Conservation (phyloP, 2,888 invertebrate genomes). For the Crioceris asparagi region DNA sequence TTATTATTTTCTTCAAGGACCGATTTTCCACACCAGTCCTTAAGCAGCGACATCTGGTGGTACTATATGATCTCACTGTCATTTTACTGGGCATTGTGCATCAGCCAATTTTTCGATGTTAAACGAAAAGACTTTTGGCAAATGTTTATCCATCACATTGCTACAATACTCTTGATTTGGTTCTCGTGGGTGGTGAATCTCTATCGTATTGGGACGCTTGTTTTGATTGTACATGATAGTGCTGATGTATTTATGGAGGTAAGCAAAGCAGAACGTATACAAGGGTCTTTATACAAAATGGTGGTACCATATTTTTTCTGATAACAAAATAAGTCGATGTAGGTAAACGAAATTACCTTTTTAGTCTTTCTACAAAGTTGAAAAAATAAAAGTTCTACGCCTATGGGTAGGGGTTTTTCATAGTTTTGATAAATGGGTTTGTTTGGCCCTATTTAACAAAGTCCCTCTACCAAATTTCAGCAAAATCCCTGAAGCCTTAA, state of each 20-base stretch:
- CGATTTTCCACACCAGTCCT: constrained; percentile 53
- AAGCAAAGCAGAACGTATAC: too few species aligned
- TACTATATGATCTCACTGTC: constrained; percentile 93
- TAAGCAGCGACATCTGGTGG: constrained; percentile 83
- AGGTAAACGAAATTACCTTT: too few species aligned
- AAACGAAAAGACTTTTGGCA: constrained; percentile 94
- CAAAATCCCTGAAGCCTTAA: too few species aligned
- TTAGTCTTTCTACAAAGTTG: too few species aligned
- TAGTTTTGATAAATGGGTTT: too few species aligned
- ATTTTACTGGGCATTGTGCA: constrained; percentile 90
- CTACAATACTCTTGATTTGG: constrained; percentile 78
- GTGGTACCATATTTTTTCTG: too few species aligned
- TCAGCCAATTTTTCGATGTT: constrained; percentile 90
- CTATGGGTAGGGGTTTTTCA: too few species aligned
- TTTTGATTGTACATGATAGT: constrained; percentile 77
- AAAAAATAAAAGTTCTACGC: too few species aligned
- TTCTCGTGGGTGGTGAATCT: constrained; percentile 95
- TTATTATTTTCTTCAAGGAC: constrained; percentile 27
- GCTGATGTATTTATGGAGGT: constrained; percentile 86
- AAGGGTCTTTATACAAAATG: too few species aligned
- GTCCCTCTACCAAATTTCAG: too few species aligned
- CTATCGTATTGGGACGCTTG: constrained; percentile 82
- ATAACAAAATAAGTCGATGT: too few species aligned
- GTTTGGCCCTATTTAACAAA: too few species aligned
- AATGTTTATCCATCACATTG: constrained; percentile 96